Percentiles rank a stretch among this genome's conserved stretches.
phyloP scores from a whole-genome alignment of 2,888 invertebrate genomes.

The Cryptocheilus praepositus region DNA sequence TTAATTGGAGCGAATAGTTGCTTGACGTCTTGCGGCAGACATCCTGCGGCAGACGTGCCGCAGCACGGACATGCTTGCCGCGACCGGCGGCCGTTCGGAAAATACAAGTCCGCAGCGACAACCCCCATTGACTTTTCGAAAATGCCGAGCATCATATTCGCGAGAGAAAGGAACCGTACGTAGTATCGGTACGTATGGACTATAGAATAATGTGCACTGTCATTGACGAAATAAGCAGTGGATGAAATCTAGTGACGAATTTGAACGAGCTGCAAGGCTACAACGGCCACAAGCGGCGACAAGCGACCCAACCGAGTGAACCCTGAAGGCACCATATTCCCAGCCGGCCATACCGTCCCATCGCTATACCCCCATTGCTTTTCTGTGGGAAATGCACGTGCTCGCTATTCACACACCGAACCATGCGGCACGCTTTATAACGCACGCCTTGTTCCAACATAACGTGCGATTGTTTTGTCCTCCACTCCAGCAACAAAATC shows the following conservation, averaged over 20 bases:
- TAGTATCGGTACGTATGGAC: no score
- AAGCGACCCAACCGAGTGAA: slow-evolving; percentile 70
- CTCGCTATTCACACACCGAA: slow-evolving; percentile 66
- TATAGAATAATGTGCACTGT: no score
- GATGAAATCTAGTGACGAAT: no score
- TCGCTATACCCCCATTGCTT: slow-evolving; percentile 66
- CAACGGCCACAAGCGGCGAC: slow-evolving; percentile 5
- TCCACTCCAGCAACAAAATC: background rate
- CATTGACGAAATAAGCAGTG: no score
- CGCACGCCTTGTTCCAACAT: slow-evolving; percentile 9
- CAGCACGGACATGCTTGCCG: no score
- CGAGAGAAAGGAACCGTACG: no score
- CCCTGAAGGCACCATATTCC: slow-evolving; percentile 71
- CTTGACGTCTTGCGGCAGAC: no score
- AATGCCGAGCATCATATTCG: background rate
- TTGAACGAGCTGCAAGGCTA: slow-evolving; percentile 27
- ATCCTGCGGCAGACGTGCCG: no score
- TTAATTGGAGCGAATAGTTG: no score
- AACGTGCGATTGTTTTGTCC: no score
- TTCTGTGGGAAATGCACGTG: slow-evolving; percentile 74
- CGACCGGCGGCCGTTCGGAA: no score
- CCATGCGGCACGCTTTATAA: slow-evolving; percentile 44
- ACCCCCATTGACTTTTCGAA: background rate
- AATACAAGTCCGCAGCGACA: background rate
- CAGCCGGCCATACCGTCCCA: slow-evolving; percentile 71